Evolutionary conservation across 2,888 invertebrate species (phyloP).

Genomic region (Gymnoscelis rufifasciata): DNA sequence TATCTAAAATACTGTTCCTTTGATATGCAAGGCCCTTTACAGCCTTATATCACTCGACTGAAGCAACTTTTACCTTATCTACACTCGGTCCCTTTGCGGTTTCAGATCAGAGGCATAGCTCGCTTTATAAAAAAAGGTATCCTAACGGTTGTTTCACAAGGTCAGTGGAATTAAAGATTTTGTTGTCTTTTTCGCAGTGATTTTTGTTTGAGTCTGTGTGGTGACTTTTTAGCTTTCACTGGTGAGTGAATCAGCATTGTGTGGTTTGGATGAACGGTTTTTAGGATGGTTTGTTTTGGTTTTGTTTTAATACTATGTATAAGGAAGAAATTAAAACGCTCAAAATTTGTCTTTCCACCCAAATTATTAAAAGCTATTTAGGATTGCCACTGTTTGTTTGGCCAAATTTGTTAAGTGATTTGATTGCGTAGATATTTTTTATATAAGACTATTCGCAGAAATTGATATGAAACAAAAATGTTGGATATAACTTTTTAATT

Average conservation of each 20-base stretch:
- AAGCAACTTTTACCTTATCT: conserved; percentile 14
- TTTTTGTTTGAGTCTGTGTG: conserved; percentile 21
- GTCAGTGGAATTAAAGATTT: conserved; percentile 61
- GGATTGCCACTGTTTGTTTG: too few species aligned
- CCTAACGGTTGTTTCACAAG: conserved; percentile 64
- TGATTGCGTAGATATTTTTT: too few species aligned
- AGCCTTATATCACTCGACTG: conserved; percentile 48
- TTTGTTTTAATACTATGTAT: too few species aligned
- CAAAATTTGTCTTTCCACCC: too few species aligned
- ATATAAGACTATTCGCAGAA: too few species aligned
- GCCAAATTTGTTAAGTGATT: too few species aligned
- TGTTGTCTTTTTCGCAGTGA: conserved; percentile 37
- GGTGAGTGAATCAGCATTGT: conserved; percentile 18
- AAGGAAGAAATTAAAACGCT: too few species aligned
- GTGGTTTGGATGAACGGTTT: conserved; percentile 5
- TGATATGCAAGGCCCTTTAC: conserved; percentile 38
- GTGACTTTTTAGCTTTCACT: conserved; percentile 25
- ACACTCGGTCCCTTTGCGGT: conserved; percentile 56
- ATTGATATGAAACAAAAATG: too few species aligned
- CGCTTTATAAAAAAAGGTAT: conserved; percentile 55
- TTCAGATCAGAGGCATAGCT: conserved; percentile 72
- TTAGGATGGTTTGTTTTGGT: background rate
- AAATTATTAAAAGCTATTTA: too few species aligned
- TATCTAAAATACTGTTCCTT: background rate
- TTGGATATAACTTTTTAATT: too few species aligned